A percentile compares a stretch with the other conserved stretches of the same genome.
Evolutionary conservation across 1,140 invertebrate genomes (phyloP).

Genomic region (Cephus cinctus): DNA sequence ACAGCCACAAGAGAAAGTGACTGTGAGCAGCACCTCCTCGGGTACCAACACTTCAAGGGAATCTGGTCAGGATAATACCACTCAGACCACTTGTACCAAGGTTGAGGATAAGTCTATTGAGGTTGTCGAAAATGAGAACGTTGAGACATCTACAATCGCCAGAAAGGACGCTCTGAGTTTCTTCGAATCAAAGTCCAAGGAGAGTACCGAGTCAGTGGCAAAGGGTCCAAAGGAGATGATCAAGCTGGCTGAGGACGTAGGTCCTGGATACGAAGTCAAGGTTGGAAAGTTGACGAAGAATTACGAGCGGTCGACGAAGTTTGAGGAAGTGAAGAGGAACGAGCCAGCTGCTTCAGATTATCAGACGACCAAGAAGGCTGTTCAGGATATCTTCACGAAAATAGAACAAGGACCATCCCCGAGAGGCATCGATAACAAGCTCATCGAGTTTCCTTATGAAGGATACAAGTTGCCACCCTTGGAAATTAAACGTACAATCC

Average conservation of each 20-base stretch:
- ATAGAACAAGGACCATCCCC: conserved; percentile 36
- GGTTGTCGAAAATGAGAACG: conserved; percentile 44
- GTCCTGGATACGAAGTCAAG: conserved; percentile 42
- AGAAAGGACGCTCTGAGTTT: conserved; percentile 60
- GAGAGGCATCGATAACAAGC: conserved; percentile 46
- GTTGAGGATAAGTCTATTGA: conserved; percentile 21
- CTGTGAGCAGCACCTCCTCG: too few species aligned
- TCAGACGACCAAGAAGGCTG: conserved; percentile 36
- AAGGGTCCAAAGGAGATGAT: conserved; percentile 51
- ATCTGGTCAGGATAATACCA: too few species aligned
- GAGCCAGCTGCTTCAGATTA: conserved; percentile 27
- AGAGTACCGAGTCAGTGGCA: conserved; percentile 35
- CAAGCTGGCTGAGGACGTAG: conserved; percentile 36
- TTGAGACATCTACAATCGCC: conserved; percentile 53
- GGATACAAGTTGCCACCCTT: conserved; percentile 40
- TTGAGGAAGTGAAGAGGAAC: conserved; percentile 38
- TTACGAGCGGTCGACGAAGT: conserved; percentile 46
- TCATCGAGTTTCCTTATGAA: conserved; percentile 51
- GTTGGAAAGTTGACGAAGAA: conserved; percentile 51
- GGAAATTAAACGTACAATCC: conserved; percentile 39
- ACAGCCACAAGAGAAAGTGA: too few species aligned
- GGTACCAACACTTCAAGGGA: too few species aligned
- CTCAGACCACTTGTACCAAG: too few species aligned
- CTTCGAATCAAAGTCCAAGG: conserved; percentile 60
- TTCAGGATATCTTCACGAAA: conserved; percentile 46